A percentile compares a stretch with the other conserved stretches of the same genome.
Conservation (phyloP, 2,797 vertebrate genomes). For the Vipera ursinii region DNA sequence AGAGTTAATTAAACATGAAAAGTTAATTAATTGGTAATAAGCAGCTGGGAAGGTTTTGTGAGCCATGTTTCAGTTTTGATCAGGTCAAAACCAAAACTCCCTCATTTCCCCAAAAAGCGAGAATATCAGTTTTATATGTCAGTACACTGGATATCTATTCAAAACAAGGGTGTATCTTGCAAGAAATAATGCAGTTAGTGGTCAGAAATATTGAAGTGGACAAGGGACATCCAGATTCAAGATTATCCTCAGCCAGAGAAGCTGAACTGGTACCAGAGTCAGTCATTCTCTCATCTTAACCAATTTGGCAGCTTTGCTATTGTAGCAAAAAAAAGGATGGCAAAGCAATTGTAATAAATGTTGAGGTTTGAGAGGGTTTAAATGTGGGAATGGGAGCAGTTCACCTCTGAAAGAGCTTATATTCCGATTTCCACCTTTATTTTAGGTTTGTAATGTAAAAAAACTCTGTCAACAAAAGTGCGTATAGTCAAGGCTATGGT, state of each 20-base stretch:
- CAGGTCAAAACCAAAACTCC: neutral
- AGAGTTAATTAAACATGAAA: neutral
- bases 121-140: neutral
- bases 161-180: neutral
- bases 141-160: neutral
- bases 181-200: neutral
- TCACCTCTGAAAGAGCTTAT: neutral
- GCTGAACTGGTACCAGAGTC: neutral
- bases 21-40: neutral
- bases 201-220: neutral
- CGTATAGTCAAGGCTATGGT: no score
- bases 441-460: neutral
- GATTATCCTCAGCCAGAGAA: neutral
- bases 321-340: neutral
- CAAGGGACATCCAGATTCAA: neutral
- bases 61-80: neutral
- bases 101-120: neutral
- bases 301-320: neutral
- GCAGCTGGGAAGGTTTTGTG: neutral
- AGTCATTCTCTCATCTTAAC: neutral
- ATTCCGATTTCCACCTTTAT: neutral
- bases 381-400: neutral
- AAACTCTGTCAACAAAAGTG: no score
- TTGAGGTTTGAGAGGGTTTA: neutral
- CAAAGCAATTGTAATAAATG: neutral